phyloP scores from a whole-genome alignment of 1,140 invertebrate genomes.

The Drosophila melanogaster region DNA sequence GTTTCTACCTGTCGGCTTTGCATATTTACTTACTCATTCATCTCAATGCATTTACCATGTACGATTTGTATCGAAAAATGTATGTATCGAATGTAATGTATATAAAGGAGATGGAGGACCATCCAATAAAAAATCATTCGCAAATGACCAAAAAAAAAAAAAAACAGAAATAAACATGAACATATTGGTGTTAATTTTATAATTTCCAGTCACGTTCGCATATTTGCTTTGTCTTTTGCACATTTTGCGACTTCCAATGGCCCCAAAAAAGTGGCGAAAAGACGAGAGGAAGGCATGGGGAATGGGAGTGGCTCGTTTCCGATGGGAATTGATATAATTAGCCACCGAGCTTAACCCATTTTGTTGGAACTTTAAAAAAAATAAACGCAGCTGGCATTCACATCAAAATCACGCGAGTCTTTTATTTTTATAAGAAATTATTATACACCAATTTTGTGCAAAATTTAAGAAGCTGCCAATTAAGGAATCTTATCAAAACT shows the following conservation, averaged over 20 bases:
- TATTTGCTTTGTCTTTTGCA: conserved; percentile 61
- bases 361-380: background rate
- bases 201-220: conserved; percentile 74
- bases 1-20: conserved; percentile 18
- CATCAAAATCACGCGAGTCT: conserved; percentile 2
- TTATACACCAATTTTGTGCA: no score
- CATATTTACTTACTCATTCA: conserved; percentile 36
- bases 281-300: background rate
- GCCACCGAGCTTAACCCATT: conserved; percentile 22
- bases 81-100: background rate
- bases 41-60: conserved; percentile 21
- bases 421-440: background rate
- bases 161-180: conserved; percentile 51
- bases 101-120: background rate
- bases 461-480: background rate
- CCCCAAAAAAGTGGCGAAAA: conserved; percentile 1
- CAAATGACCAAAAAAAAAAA: conserved; percentile 44
- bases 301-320: conserved; percentile 7
- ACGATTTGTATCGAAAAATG: conserved; percentile 4
- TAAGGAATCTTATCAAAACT: background rate
- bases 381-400: background rate
- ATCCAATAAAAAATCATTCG: conserved; percentile 21
- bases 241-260: conserved; percentile 29
- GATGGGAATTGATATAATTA: conserved; percentile 36
- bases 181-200: conserved; percentile 70